Base-by-base conservation (phyloP, 2,797 vertebrate species). In the Leptodactylus fallax region DNA sequence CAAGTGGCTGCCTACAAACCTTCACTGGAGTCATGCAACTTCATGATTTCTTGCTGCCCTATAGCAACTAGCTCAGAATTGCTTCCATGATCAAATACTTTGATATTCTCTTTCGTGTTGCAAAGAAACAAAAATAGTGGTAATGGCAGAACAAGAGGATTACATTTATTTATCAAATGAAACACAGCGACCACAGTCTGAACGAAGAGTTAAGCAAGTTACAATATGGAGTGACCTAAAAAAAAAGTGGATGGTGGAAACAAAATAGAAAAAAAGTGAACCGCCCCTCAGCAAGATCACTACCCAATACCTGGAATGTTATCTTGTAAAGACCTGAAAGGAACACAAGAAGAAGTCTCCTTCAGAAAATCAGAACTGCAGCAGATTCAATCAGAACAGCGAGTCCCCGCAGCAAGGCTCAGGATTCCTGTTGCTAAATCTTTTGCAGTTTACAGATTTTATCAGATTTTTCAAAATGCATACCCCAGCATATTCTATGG, bases 381-480 rank as follows among this genome's bases (percentile, higher is more conserved):
- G 69, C 58, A 49, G 79, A 87, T 81, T 69, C 47, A 86, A 72
- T 65, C 47, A 81, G 82, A 76, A 3, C 45, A 76, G 71, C 11
- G 27, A 81, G 25, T 60, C 53, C 55, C 36, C 1, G 58, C 47
- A 79, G 61, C 12, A n/a, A 19, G 19, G 67, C 83, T 74, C 23
- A 16, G 67, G 76, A 86, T 87, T 72, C 85, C 45, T 16, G 74
- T 87, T 87, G 85, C 78, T 87, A 81, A 81, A 81, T 87, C 67
- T 25, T 71, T 17, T 51, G 85, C 85, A 60, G 47, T 72, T 74
- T 74, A 45, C 4, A 69, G 25, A 81, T 23, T 56, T 77, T 12
- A 49, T 60, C 49, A 79, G 61, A 55, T 78, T 79, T 79, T 0
- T 79, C 55, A 49, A 49, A 76, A 53, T 11, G 11, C 36, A 81